Conservation (phyloP, 1,140 invertebrate species). For the Drosophila bipectinata region DNA sequence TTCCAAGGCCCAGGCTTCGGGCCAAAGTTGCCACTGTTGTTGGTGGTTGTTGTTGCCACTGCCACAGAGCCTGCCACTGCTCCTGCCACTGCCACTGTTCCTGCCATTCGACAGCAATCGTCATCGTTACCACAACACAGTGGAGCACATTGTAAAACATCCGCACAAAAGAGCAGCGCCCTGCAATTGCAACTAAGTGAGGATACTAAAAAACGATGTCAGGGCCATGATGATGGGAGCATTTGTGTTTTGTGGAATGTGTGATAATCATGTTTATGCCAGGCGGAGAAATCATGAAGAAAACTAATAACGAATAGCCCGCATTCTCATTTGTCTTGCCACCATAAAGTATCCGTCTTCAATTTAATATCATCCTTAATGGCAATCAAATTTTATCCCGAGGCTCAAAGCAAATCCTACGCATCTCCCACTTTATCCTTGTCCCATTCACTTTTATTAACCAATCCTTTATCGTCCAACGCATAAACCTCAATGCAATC, state of each 20-base stretch:
- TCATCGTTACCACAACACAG: conserved; percentile 78
- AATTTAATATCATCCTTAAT: not conserved
- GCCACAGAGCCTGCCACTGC: conserved; percentile 5
- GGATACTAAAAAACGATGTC: conserved; percentile 54
- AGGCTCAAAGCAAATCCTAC: conserved; percentile 15
- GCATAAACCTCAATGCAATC: conserved; percentile 40
- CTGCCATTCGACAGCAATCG: conserved; percentile 63
- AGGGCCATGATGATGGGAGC: conserved; percentile 57
- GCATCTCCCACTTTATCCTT: conserved; percentile 24
- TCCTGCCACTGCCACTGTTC: conserved; percentile 8
- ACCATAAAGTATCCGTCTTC: not conserved
- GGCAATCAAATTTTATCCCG: conserved; percentile 2
- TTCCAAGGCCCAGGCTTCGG: conserved; percentile 51
- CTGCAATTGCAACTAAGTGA: conserved; percentile 49
- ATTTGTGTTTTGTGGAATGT: conserved; percentile 51
- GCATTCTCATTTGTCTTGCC: not conserved
- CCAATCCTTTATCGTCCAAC: conserved; percentile 39
- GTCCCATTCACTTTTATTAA: conserved; percentile 49
- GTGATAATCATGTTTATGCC: conserved; percentile 56
- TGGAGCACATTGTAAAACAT: conserved; percentile 77
- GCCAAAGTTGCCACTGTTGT: conserved; percentile 75
- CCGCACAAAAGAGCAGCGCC: conserved; percentile 68
- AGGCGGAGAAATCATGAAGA: conserved; percentile 5
- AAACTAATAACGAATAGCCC: not conserved
- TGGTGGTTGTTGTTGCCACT: conserved; percentile 28